A percentile compares a stretch with the other conserved stretches of the same genome.
These are phyloP conservation scores for Ichneumoninae sp. DNA, from an alignment of 2,888 invertebrate species.

Conservation along the genomic window DNA sequence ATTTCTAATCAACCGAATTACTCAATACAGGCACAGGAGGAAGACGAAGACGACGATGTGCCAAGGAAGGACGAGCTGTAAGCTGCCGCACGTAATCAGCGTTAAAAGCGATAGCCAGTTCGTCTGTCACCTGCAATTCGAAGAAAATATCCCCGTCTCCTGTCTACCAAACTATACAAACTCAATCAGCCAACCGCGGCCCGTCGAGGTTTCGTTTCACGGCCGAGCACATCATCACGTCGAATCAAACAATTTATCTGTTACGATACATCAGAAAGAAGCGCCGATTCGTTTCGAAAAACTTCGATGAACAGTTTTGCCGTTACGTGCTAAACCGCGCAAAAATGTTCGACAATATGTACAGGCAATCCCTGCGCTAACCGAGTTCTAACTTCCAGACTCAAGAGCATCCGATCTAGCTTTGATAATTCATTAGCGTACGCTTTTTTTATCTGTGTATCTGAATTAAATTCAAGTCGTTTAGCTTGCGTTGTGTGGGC, in stretches of 20 bases:
- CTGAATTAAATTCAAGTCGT: not conserved
- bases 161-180: conserved; percentile 30
- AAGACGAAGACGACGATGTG: conserved; percentile 90
- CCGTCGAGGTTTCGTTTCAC: not conserved
- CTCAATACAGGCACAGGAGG: conserved; percentile 86
- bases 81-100: conserved; percentile 77
- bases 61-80: conserved; percentile 93
- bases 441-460: not conserved
- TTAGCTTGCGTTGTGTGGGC: conserved; percentile 3
- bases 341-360: conserved; percentile 3
- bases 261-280: not conserved
- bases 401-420: conserved; percentile 1
- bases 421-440: not conserved
- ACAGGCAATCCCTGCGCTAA: not conserved
- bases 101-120: conserved; percentile 64
- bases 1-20: conserved; percentile 38
- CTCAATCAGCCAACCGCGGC: conserved; percentile 11
- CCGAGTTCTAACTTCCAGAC: not conserved
- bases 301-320: not conserved
- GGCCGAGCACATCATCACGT: conserved; percentile 1
- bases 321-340: not conserved
- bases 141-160: conserved; percentile 34
- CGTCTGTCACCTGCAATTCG: conserved; percentile 38
- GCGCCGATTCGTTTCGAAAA: not conserved
- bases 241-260: not conserved